Conservation (phyloP, 2,113 vertebrate species). For the Gallinago undulata region DNA sequence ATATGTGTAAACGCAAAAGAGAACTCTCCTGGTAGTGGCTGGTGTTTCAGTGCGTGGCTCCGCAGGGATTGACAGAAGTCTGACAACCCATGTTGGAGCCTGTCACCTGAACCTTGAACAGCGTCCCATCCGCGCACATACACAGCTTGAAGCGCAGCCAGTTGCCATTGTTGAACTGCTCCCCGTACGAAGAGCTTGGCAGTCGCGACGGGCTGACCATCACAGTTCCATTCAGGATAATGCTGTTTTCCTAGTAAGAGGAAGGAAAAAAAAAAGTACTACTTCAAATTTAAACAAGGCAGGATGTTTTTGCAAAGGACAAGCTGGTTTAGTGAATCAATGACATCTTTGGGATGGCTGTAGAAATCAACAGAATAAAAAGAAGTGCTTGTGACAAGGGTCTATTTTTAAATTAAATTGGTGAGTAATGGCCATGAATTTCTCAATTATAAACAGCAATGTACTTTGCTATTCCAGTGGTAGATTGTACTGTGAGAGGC, state of each 20-base stretch:
- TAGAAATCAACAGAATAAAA: neutral
- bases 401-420: neutral
- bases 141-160: slow-evolving; percentile 96
- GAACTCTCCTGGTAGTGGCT: neutral
- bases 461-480: neutral
- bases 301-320: neutral
- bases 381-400: neutral
- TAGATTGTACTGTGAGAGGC: rapidly evolving
- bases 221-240: slow-evolving; percentile 92
- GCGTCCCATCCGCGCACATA: slow-evolving; percentile 92
- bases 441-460: neutral
- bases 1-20: neutral
- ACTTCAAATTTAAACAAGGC: neutral
- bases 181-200: slow-evolving; percentile 79
- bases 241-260: slow-evolving; percentile 87
- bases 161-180: slow-evolving; percentile 77
- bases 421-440: neutral
- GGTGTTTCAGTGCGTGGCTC: slow-evolving; percentile 71
- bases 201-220: slow-evolving; percentile 88
- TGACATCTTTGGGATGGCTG: neutral
- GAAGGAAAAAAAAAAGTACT: neutral
- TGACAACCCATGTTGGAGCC: slow-evolving; percentile 93
- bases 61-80: slow-evolving; percentile 88
- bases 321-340: neutral
- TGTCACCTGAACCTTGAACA: slow-evolving; percentile 93